Conservation (phyloP, 2,888 invertebrate species). For the Criorhina ranunculi region DNA sequence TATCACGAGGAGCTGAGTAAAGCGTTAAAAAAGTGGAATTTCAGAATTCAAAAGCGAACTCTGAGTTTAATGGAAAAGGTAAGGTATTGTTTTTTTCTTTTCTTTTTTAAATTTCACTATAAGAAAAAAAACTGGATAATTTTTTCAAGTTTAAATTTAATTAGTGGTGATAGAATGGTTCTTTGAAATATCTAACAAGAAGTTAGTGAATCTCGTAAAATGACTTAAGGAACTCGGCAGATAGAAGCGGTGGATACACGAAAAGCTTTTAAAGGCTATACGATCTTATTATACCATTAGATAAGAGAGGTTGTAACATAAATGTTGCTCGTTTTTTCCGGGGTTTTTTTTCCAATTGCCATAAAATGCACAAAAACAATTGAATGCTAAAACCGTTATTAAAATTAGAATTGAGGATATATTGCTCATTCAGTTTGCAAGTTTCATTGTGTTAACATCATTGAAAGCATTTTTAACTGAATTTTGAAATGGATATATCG, state of each 20-base stretch:
- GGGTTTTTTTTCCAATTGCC: background rate
- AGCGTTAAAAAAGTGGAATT: conserved; percentile 80
- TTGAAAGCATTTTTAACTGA: too few species aligned
- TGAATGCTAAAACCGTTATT: background rate
- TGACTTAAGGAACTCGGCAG: too few species aligned
- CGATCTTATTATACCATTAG: too few species aligned
- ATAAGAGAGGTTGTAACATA: background rate
- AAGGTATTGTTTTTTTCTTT: conserved; percentile 73
- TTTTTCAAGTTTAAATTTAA: conserved; percentile 59
- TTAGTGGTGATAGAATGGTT: background rate
- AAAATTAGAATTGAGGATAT: background rate
- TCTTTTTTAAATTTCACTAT: too few species aligned
- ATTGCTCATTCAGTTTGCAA: too few species aligned
- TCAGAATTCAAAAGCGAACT: conserved; percentile 81
- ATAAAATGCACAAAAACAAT: background rate
- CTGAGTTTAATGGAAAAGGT: conserved; percentile 82
- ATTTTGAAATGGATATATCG: too few species aligned
- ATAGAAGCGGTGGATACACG: too few species aligned
- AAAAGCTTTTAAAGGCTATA: too few species aligned
- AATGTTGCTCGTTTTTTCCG: background rate
- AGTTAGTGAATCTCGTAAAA: too few species aligned
- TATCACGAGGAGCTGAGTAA: conserved; percentile 78
- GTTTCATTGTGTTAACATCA: too few species aligned
- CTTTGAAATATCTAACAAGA: too few species aligned
- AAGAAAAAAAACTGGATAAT: conserved; percentile 23